These are phyloP conservation scores for Euura saliciscinereae DNA, from an alignment of 1,140 invertebrate species.

Conservation along the genomic window DNA sequence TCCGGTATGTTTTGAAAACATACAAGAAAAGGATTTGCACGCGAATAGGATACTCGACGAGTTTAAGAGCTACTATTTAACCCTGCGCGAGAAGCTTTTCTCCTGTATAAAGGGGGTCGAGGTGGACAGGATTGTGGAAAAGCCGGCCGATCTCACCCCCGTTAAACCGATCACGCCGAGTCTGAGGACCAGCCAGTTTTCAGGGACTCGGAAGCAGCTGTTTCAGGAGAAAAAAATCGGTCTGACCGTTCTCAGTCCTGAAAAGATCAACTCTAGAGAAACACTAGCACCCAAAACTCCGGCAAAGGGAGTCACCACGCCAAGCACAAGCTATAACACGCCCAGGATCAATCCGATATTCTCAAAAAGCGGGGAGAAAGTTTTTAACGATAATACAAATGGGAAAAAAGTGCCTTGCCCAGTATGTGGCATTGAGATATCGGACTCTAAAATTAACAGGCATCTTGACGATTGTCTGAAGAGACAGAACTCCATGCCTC, in stretches of 20 bases:
- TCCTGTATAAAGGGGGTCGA: conserved; percentile 23
- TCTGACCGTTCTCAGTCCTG: too few relatives aligned
- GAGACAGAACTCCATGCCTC: conserved; percentile 32
- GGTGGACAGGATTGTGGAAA: neutral
- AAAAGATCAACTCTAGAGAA: too few relatives aligned
- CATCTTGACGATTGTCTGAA: conserved; percentile 65
- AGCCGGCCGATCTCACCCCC: conserved; percentile 23
- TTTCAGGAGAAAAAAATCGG: neutral
- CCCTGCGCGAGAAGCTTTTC: conserved; percentile 48
- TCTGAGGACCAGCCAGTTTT: conserved; percentile 4
- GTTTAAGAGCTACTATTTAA: conserved; percentile 46
- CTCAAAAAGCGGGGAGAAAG: conserved; percentile 37
- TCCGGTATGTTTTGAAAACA: conserved; percentile 60
- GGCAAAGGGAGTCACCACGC: conserved; percentile 16
- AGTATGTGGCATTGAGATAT: conserved; percentile 60
- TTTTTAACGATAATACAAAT: conserved; percentile 12
- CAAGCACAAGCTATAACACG: conserved; percentile 40
- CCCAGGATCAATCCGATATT: conserved; percentile 40
- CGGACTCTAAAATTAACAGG: conserved; percentile 56
- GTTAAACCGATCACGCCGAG: conserved; percentile 14
- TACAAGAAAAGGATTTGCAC: conserved; percentile 59
- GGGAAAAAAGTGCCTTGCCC: conserved; percentile 58
- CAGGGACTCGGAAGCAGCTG: neutral
- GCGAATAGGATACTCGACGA: conserved; percentile 61
- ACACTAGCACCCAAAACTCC: too few relatives aligned